Base-by-base conservation (phyloP, 2,888 invertebrate genomes). In the Podotricha telesiphe region DNA sequence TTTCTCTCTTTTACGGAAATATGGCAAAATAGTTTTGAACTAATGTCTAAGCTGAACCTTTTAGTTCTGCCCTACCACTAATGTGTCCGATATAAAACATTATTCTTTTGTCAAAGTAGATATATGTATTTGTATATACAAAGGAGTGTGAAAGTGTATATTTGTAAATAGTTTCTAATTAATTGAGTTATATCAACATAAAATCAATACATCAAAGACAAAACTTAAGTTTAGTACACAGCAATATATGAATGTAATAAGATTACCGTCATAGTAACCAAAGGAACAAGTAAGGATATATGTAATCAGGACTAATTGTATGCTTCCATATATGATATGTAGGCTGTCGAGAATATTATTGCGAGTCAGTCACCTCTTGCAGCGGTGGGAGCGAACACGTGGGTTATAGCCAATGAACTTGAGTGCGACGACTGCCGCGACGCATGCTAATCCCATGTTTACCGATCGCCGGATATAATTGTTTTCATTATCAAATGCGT, bases 401-500 rank as follows among this genome's bases (percentile, higher is more conserved):
- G 86, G 87, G 88, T 76, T 77, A 75, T 86, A 84, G 87, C 83
- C 89, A 91, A 86, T 93, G 90, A 93, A 91, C 91, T 92, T 91
- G 88, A 74, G 66, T 70, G 67, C 74, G 75, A 75, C 77, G 76
- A 75, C 76, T 77, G 77, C 74, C 78, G 80, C 79, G 73, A 74
- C 80, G 83, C 82, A 86, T 85, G 82, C 81, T 86, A 86, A 88
- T 85, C 84, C 84, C 83, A 78, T 79, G 76, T 58, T 62, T 71
- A 69, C 64, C 47, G 64, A 64, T 48, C 42, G 55, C 45, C 67
- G 62, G 55, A 42, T 65, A 28, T 72, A 65, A 68, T 70, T 61
- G 64, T 63, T 62, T 58, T 22, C 50, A 62, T 69, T 62, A 45
- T 47, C 48, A 48, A 62, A 48, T 64, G 40, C 6, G 19, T 40